A percentile compares a stretch with the other conserved stretches of the same genome.
phyloP scores from a whole-genome alignment of 2,888 invertebrate species.

The Capitulum mitella region DNA sequence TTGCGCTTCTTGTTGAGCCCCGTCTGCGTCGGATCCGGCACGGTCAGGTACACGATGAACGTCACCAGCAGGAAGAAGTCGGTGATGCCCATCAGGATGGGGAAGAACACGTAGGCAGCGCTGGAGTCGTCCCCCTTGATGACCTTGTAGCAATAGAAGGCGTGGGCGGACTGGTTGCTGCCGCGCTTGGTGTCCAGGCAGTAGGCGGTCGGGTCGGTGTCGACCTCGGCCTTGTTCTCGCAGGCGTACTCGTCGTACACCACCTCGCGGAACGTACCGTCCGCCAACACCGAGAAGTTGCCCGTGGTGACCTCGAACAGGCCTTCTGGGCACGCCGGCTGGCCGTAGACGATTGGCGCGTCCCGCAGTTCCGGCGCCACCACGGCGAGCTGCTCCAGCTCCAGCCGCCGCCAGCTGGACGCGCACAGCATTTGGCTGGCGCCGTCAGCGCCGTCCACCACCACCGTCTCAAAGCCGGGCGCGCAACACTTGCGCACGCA shows the following conservation, averaged over 20 bases:
- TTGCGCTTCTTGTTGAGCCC: conserved; percentile 36
- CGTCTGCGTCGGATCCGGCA: conserved; percentile 36
- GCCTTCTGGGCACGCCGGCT: neutral
- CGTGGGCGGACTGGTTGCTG: neutral
- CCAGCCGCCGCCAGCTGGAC: neutral
- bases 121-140: neutral
- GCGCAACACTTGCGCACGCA: conserved; percentile 35
- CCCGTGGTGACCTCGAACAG: neutral
- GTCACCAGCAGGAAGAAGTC: conserved; percentile 36
- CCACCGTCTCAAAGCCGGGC: conserved; percentile 28
- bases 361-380: neutral
- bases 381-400: neutral
- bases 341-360: neutral
- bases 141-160: neutral
- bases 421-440: neutral
- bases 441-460: neutral
- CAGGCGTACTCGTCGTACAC: conserved; percentile 5
- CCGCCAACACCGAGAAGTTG: neutral
- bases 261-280: neutral
- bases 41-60: conserved; percentile 36
- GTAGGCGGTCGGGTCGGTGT: neutral
- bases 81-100: conserved; percentile 34
- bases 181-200: neutral
- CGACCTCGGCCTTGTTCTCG: neutral
- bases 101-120: conserved; percentile 31